Evolutionary conservation across 2,888 invertebrate genomes (phyloP).

Genomic region (Parochlus steinenii): DNA sequence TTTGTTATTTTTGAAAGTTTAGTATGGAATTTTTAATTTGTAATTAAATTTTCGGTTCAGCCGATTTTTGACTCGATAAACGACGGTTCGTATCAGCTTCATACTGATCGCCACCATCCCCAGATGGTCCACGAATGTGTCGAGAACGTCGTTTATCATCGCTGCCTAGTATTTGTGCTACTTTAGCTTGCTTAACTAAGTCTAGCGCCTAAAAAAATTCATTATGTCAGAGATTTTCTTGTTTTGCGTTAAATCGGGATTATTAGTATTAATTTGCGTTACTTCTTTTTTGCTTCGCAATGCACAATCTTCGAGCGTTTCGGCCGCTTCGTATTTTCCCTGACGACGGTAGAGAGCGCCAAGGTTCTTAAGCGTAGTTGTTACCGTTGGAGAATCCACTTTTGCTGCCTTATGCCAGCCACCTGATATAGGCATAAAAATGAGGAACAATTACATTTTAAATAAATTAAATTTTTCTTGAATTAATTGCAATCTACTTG

Average conservation of each 20-base stretch:
- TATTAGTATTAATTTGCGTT: constrained; percentile 17
- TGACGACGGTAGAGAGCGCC: constrained; percentile 96
- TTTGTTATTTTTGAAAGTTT: too few species aligned
- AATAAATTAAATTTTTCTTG: too few species aligned
- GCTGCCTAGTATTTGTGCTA: constrained; percentile 51
- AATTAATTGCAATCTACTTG: too few species aligned
- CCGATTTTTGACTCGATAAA: too few species aligned
- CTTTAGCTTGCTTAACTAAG: constrained; percentile 82
- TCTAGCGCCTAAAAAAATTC: constrained; percentile 55
- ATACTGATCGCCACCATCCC: constrained; percentile 10
- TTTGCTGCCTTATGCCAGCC: constrained; percentile 98
- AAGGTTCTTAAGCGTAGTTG: constrained; percentile 94
- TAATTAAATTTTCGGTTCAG: too few species aligned
- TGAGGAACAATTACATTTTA: too few species aligned
- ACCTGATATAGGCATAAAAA: too few species aligned
- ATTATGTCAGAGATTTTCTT: constrained; percentile 12
- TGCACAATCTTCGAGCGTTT: constrained; percentile 96
- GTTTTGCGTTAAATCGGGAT: constrained; percentile 8
- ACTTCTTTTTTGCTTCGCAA: constrained; percentile 92
- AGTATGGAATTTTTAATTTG: too few species aligned
- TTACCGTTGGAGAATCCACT: constrained; percentile 93
- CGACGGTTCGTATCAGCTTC: constrained; percentile 13
- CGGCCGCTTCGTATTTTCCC: constrained; percentile 98
- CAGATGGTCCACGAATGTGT: constrained; percentile 22
- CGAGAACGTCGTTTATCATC: constrained; percentile 36